Base-by-base conservation (phyloP, 2,113 vertebrate genomes). In the Gobio gobio region DNA sequence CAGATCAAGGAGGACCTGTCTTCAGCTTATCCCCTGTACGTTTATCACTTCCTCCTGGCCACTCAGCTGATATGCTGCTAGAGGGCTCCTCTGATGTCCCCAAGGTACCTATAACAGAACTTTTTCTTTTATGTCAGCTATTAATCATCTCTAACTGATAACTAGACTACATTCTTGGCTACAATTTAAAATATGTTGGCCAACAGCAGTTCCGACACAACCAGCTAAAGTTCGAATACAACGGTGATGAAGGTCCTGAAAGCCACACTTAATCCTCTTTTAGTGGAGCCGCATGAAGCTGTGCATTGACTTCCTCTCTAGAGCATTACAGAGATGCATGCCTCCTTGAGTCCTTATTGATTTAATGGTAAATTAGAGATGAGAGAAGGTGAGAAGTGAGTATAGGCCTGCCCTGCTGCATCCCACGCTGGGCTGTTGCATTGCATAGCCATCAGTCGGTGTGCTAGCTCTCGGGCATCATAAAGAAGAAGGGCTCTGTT, bases 1-100 rank as follows among this genome's bases (percentile, higher is more conserved):
- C 22, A 0, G 22, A 64, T 36, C 14, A 43, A 20, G 54, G 68
- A 2, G 24, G 0, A 4, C 94, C 95, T 0, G 76, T 94, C 5
- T 97, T 99, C 88, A 93, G 79, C 84, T 88, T 99, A 76, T 86
- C 64, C 3, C 97, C 97, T 0, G 0, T 18, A 63, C 87, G 87
- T 3, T 91, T 94, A 88, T 93, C 96, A 74, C 92, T 99, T 63
- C 29, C 85, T 77, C 96, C 96, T 0, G 96, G 96, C 22, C 89
- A 93, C 81, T 95, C 94, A 0, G 75, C 86, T 5, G 89, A 96
- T 56, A 87, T 98, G 92, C 18, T 91, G 10, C 91, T 99, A 16
- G 92, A 93, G 82, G 96, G 94, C 33, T 95, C 85, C 63, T 96
- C 94, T 54, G 78, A 90, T 45, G 86, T 29, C 2, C 91, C 96